Conservation (phyloP, 1,140 invertebrate species). For the Colletes gigas region DNA sequence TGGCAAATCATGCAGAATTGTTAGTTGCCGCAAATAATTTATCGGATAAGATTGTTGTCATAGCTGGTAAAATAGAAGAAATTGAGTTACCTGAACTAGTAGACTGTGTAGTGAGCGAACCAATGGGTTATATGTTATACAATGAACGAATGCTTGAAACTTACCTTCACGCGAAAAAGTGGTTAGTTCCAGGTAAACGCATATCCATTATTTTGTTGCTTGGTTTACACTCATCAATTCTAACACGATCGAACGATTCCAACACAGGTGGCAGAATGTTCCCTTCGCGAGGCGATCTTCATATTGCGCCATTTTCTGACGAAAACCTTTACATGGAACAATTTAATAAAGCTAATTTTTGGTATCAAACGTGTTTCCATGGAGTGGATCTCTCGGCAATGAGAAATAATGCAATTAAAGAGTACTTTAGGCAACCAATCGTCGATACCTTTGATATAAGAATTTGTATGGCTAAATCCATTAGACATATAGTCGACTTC, state of each 20-base stretch:
- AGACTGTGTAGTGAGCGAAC: slow-evolving; percentile 99
- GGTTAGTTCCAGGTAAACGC: slow-evolving; percentile 91
- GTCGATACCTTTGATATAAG: slow-evolving; percentile 99
- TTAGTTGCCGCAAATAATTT: slow-evolving; percentile 95
- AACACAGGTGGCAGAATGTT: slow-evolving; percentile 90
- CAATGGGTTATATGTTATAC: slow-evolving; percentile 99
- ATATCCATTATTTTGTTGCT: neutral
- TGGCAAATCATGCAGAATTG: slow-evolving; percentile 97
- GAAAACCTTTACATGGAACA: slow-evolving; percentile 99
- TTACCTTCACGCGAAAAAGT: slow-evolving; percentile 99
- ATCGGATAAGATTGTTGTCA: slow-evolving; percentile 92
- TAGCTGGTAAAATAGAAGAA: slow-evolving; percentile 99
- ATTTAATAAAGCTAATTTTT: slow-evolving; percentile 99
- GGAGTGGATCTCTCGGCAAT: slow-evolving; percentile 96
- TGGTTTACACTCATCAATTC: too few relatives aligned
- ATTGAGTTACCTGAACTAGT: slow-evolving; percentile 96
- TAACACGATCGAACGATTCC: slow-evolving; percentile 4
- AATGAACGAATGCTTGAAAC: slow-evolving; percentile 99
- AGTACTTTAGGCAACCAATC: slow-evolving; percentile 99
- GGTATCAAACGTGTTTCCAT: slow-evolving; percentile 99
- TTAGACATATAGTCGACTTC: slow-evolving; percentile 98
- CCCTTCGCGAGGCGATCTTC: slow-evolving; percentile 96
- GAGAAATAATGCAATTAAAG: slow-evolving; percentile 95
- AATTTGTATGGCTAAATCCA: slow-evolving; percentile 97
- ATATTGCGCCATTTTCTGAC: slow-evolving; percentile 99